Conservation (phyloP, 2,888 invertebrate species). For the Agriopis marginaria region DNA sequence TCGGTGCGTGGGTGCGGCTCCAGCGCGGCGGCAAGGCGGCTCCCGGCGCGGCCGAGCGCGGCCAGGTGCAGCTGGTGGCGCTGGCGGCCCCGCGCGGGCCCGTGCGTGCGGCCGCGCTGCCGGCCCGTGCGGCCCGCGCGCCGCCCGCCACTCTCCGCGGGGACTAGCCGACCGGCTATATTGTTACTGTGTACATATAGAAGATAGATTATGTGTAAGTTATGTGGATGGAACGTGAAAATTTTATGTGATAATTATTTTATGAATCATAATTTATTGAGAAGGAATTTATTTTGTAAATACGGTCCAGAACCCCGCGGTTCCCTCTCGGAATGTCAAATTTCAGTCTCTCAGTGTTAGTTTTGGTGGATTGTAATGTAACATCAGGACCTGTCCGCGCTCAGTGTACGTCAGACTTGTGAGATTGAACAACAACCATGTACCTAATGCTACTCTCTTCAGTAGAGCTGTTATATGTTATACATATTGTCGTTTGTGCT, state of each 20-base stretch:
- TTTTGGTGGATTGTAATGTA: slow-evolving; percentile 69
- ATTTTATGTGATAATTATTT: slow-evolving; percentile 87
- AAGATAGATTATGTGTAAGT: slow-evolving; percentile 78
- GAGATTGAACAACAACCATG: slow-evolving; percentile 68
- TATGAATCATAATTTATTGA: slow-evolving; percentile 86
- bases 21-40: slow-evolving; percentile 84
- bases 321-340: slow-evolving; percentile 63
- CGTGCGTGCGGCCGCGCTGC: slow-evolving; percentile 49
- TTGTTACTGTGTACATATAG: slow-evolving; percentile 75
- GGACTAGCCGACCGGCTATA: slow-evolving; percentile 56
- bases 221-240: slow-evolving; percentile 78
- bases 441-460: slow-evolving; percentile 80
- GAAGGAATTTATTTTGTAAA: slow-evolving; percentile 83
- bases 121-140: slow-evolving; percentile 58
- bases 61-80: slow-evolving; percentile 69
- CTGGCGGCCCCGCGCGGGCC: slow-evolving; percentile 55
- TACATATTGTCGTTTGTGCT: slow-evolving; percentile 73
- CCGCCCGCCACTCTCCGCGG: slow-evolving; percentile 50
- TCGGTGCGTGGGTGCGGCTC: slow-evolving; percentile 88
- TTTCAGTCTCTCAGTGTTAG: slow-evolving; percentile 67
- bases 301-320: slow-evolving; percentile 67
- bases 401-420: slow-evolving; percentile 69
- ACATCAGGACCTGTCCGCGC: slow-evolving; percentile 60
- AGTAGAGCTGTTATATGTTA: slow-evolving; percentile 78
- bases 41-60: slow-evolving; percentile 79